phyloP scores from a whole-genome alignment of 2,888 invertebrate species.

The Zaprionus obscuricornis region DNA sequence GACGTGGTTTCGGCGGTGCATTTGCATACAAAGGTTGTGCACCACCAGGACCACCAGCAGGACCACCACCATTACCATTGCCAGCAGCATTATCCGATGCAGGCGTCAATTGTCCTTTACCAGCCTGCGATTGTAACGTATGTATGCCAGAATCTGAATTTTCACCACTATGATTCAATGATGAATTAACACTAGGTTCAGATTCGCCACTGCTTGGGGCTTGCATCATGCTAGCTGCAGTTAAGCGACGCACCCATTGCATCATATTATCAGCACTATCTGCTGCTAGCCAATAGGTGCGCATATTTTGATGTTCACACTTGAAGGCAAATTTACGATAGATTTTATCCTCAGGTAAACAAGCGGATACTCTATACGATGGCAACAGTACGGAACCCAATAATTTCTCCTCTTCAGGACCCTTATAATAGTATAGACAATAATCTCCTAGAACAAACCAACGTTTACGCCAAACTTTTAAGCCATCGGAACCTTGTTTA shows the following conservation, averaged over 20 bases:
- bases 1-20: conserved; percentile 94
- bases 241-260: conserved; percentile 95
- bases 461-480: conserved; percentile 96
- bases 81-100: conserved; percentile 76
- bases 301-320: conserved; percentile 97
- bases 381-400: conserved; percentile 95
- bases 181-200: conserved; percentile 82
- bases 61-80: conserved; percentile 71
- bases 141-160: conserved; percentile 83
- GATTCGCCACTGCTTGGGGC: conserved; percentile 84
- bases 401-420: conserved; percentile 93
- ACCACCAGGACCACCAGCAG: conserved; percentile 72
- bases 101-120: conserved; percentile 82
- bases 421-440: conserved; percentile 97
- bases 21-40: conserved; percentile 92
- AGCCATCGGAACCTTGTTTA: conserved; percentile 96
- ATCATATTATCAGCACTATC: conserved; percentile 93
- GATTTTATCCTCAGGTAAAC: conserved; percentile 92
- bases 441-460: conserved; percentile 98
- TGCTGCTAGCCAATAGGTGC: conserved; percentile 95
- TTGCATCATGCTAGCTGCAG: conserved; percentile 93
- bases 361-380: conserved; percentile 94
- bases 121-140: conserved; percentile 82
- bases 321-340: conserved; percentile 95
- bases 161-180: conserved; percentile 83